Evolutionary conservation across 2,113 vertebrate genomes (phyloP).

Genomic region (Vombatus ursinus): DNA sequence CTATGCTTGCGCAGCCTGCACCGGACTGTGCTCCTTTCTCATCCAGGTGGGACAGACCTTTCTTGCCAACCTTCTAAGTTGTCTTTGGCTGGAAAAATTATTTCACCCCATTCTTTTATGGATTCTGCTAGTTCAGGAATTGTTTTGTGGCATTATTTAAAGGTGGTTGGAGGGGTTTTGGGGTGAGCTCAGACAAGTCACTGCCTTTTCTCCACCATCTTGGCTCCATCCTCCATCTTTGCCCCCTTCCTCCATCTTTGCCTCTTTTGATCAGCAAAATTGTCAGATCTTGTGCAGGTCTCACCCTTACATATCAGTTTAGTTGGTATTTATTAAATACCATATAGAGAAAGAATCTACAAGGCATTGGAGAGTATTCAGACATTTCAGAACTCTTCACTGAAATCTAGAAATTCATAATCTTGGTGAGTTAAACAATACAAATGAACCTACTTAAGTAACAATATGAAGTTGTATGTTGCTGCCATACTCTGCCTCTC

Average conservation of each 20-base stretch:
- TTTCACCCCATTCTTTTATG: too few species aligned
- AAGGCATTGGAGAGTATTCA: neutral
- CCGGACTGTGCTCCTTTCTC: too few species aligned
- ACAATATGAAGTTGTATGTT: neutral
- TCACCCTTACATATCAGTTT: neutral
- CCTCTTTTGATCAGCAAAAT: constrained; percentile 6
- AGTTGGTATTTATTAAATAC: neutral
- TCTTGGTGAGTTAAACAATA: neutral
- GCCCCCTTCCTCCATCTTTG: neutral
- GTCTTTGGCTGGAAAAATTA: too few species aligned
- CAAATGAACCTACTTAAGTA: neutral
- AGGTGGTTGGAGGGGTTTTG: too few species aligned
- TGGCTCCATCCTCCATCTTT: neutral
- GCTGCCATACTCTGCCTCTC: neutral
- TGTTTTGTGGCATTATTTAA: too few species aligned
- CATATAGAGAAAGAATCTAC: neutral
- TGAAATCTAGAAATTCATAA: neutral
- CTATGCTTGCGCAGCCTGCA: too few species aligned
- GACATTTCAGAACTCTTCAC: constrained; percentile 29
- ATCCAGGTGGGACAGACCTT: too few species aligned
- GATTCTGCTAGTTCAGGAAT: too few species aligned
- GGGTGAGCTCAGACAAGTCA: too few species aligned
- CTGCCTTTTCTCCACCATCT: neutral
- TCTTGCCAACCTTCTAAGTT: too few species aligned
- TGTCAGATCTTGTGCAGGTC: neutral